Conservation (phyloP, 1,140 invertebrate species). For the Bombyx mandarina region DNA sequence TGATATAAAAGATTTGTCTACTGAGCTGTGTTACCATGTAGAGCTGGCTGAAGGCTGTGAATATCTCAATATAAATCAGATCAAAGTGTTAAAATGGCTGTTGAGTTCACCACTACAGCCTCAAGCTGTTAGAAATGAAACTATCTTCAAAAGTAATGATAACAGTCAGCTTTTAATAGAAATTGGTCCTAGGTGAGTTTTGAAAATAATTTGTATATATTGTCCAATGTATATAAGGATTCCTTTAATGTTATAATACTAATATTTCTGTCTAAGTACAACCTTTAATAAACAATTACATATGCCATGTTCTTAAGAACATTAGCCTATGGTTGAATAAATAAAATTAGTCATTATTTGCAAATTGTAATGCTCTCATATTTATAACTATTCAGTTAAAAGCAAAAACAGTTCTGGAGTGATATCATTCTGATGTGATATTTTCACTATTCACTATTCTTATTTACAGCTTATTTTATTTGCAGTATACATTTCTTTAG, state of each 20-base stretch:
- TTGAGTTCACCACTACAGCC: slow-evolving; percentile 76
- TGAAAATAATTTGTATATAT: slow-evolving; percentile 1
- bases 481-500: no score
- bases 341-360: no score
- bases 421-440: no score
- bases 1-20: slow-evolving; percentile 70
- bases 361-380: no score
- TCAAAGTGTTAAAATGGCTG: slow-evolving; percentile 79
- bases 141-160: slow-evolving; percentile 48
- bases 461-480: no score
- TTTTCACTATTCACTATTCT: no score
- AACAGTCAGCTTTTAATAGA: slow-evolving; percentile 75
- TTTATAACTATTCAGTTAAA: no score
- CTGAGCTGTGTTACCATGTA: slow-evolving; percentile 87
- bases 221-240: background rate
- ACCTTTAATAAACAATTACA: no score
- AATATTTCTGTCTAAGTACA: background rate
- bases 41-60: slow-evolving; percentile 71
- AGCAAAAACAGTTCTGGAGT: no score
- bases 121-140: slow-evolving; percentile 63
- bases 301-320: no score
- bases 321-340: no score
- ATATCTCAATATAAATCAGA: slow-evolving; percentile 69
- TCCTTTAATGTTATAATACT: background rate
- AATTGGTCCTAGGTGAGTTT: slow-evolving; percentile 81